A percentile compares a stretch with the other conserved stretches of the same genome.
phyloP scores from a whole-genome alignment of 2,888 invertebrate genomes.

The Pristionchus japonicus region DNA sequence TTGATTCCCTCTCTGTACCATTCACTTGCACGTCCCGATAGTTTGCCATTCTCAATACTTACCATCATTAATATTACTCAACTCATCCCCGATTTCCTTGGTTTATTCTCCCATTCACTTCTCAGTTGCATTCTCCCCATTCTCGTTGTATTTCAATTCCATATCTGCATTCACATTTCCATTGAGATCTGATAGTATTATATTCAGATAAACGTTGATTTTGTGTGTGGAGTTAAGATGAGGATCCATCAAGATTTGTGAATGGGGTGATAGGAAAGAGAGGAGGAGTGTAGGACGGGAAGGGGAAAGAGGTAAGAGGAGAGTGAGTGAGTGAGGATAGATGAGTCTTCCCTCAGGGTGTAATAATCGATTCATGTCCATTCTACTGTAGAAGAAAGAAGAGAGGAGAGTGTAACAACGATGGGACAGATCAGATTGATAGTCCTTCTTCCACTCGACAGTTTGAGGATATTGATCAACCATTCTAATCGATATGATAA shows the following conservation, averaged over 20 bases:
- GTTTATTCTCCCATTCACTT: constrained; percentile 15
- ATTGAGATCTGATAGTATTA: neutral
- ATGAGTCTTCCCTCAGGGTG: constrained; percentile 35
- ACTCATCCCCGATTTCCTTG: neutral
- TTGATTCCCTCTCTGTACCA: neutral
- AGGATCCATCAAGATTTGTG: neutral
- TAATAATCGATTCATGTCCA: constrained; percentile 35
- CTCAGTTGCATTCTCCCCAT: constrained; percentile 19
- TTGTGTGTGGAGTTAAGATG: neutral
- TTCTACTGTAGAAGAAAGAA: constrained; percentile 23
- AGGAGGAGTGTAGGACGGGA: constrained; percentile 34
- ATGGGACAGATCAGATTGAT: neutral
- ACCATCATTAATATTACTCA: neutral
- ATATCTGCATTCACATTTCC: constrained; percentile 31
- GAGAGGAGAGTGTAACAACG: neutral
- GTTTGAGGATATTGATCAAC: neutral
- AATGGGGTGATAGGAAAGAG: constrained; percentile 28
- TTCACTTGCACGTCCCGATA: neutral
- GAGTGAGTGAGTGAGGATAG: constrained; percentile 33
- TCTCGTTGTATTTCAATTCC: constrained; percentile 35
- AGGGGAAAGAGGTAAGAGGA: constrained; percentile 26
- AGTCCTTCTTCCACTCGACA: too few relatives aligned
- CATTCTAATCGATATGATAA: constrained; percentile 8
- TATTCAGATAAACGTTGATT: constrained; percentile 37
- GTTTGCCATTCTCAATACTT: neutral